A percentile compares a stretch with the other conserved stretches of the same genome.
These are phyloP conservation scores for Psococerastis gibbosa DNA, from an alignment of 2,888 invertebrate genomes.

Conservation along the genomic window DNA sequence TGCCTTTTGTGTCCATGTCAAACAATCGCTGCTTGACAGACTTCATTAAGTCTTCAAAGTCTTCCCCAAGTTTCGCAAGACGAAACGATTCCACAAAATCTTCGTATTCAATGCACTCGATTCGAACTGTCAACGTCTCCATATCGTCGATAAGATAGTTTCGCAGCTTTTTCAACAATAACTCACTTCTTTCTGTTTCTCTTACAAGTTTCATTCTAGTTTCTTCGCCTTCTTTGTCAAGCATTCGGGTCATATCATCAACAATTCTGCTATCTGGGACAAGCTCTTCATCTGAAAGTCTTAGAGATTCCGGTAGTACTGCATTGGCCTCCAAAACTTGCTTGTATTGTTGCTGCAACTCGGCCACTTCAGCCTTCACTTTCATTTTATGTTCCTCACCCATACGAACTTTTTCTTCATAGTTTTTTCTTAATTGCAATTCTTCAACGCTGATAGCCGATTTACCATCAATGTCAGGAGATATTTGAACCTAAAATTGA, in stretches of 20 bases:
- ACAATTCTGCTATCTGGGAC: conserved; percentile 48
- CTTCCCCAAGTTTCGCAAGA: conserved; percentile 37
- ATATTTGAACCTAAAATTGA: too few relatives aligned
- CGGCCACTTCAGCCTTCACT: not conserved
- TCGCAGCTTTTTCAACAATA: conserved; percentile 40
- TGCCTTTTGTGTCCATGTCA: conserved; percentile 34
- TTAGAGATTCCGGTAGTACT: conserved; percentile 37
- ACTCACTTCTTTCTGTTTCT: conserved; percentile 46
- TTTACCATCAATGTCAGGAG: conserved; percentile 1
- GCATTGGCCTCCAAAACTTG: conserved; percentile 30
- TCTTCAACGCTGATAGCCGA: conserved; percentile 4
- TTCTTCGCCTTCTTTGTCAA: conserved; percentile 39
- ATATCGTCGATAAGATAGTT: conserved; percentile 45
- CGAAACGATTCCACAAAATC: conserved; percentile 36
- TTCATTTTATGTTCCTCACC: not conserved
- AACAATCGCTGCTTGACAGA: conserved; percentile 38
- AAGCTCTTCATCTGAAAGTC: conserved; percentile 36
- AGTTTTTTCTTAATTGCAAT: not conserved
- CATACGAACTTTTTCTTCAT: not conserved
- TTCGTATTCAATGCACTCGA: conserved; percentile 32
- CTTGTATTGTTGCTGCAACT: not conserved
- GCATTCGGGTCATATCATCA: conserved; percentile 35
- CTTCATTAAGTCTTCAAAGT: conserved; percentile 33
- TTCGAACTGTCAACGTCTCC: conserved; percentile 40
- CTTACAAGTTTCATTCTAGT: conserved; percentile 46